Conservation (phyloP, 2,888 invertebrate species). For the Drosophila percnosoma region DNA sequence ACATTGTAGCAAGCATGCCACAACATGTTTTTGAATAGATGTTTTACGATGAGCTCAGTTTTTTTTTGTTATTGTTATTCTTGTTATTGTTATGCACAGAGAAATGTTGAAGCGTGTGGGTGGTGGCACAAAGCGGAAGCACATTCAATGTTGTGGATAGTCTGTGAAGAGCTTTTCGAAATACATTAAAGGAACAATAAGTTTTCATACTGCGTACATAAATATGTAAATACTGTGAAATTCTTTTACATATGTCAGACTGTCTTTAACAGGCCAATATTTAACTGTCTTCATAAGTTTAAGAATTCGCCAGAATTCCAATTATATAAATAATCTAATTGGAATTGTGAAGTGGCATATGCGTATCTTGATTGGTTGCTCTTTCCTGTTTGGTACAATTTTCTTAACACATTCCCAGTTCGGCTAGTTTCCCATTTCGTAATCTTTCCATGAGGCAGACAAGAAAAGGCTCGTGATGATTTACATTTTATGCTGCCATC, state of each 20-base stretch:
- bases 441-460: neutral
- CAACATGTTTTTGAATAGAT: conserved; percentile 40
- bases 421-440: conserved; percentile 12
- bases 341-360: conserved; percentile 15
- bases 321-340: conserved; percentile 5
- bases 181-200: conserved; percentile 44
- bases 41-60: conserved; percentile 73
- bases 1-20: neutral
- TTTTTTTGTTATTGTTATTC: conserved; percentile 38
- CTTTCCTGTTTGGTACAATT: neutral
- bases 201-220: conserved; percentile 14
- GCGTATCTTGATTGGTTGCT: neutral
- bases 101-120: conserved; percentile 2
- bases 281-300: conserved; percentile 37
- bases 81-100: conserved; percentile 41
- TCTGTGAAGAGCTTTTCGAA: conserved; percentile 14
- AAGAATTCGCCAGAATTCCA: conserved; percentile 28
- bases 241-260: conserved; percentile 47
- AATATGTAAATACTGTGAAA: conserved; percentile 56
- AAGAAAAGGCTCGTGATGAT: conserved; percentile 19
- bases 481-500: conserved; percentile 29
- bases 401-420: neutral
- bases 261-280: conserved; percentile 43
- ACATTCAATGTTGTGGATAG: conserved; percentile 40
- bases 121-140: conserved; percentile 50